Evolutionary conservation across 2,113 vertebrate species (phyloP).

Genomic region (Chiloscyllium plagiosum): DNA sequence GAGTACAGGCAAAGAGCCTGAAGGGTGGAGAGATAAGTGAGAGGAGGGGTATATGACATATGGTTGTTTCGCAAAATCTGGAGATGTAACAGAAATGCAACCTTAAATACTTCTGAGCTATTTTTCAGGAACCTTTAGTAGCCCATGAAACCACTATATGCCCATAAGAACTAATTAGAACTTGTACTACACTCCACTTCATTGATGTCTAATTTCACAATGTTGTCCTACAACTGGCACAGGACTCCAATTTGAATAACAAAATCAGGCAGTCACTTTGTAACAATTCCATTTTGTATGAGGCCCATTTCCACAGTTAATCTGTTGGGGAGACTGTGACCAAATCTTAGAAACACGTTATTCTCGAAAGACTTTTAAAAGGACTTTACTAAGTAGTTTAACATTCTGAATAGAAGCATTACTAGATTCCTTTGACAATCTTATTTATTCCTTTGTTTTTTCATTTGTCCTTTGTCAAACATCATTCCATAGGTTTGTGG

Average conservation of each 20-base stretch:
- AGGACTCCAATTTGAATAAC: neutral
- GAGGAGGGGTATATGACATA: neutral
- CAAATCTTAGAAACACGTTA: neutral
- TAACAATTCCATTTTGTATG: neutral
- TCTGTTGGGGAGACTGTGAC: neutral
- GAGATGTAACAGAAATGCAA: no score
- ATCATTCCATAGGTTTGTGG: no score
- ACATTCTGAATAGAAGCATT: neutral
- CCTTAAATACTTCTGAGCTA: no score
- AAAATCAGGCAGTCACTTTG: neutral
- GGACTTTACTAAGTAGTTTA: neutral
- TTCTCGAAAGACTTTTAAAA: neutral
- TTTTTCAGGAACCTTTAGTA: neutral
- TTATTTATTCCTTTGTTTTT: neutral
- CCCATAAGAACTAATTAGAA: neutral
- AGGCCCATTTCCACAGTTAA: neutral
- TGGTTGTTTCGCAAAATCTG: neutral
- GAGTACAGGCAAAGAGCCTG: no score
- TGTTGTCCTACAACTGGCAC: neutral
- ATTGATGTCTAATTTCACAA: neutral
- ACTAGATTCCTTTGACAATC: neutral
- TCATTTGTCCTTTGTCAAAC: neutral
- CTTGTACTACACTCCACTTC: neutral
- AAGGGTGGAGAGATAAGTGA: no score
- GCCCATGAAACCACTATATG: neutral